These are phyloP conservation scores for Stenolophus ochropezus DNA, from an alignment of 2,888 invertebrate genomes.

Conservation along the genomic window DNA sequence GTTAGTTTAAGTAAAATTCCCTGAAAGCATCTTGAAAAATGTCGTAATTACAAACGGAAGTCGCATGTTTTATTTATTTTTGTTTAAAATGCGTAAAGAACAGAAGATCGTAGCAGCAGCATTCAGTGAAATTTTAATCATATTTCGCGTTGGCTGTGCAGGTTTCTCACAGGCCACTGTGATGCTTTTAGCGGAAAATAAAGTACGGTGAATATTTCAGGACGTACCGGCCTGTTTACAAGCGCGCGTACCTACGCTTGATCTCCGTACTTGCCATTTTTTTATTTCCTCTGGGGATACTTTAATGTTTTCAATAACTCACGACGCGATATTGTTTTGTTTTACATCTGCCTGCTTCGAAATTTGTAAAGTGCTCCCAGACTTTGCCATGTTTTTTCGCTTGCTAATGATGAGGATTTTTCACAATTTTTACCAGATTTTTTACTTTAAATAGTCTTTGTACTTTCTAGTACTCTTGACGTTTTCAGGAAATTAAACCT, in stretches of 20 bases:
- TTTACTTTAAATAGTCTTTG: slow-evolving; percentile 9
- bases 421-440: slow-evolving; percentile 40
- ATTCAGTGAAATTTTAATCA: slow-evolving; percentile 51
- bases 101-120: not conserved
- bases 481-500: not conserved
- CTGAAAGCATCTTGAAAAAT: slow-evolving; percentile 12
- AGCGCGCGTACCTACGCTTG: not conserved
- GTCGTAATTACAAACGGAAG: slow-evolving; percentile 23
- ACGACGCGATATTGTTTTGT: slow-evolving; percentile 54
- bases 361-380: slow-evolving; percentile 35
- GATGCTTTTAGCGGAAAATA: slow-evolving; percentile 57
- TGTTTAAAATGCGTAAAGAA: slow-evolving; percentile 34
- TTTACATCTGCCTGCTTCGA: slow-evolving; percentile 41
- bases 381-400: slow-evolving; percentile 35
- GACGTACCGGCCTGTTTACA: slow-evolving; percentile 39
- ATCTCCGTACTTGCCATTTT: slow-evolving; percentile 37
- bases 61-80: slow-evolving; percentile 19
- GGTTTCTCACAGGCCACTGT: slow-evolving; percentile 43
- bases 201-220: slow-evolving; percentile 54
- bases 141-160: slow-evolving; percentile 41
- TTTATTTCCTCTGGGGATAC: slow-evolving; percentile 53
- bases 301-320: slow-evolving; percentile 58
- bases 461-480: not conserved
- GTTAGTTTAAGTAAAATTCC: not conserved
- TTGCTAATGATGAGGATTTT: slow-evolving; percentile 28